Evolutionary conservation across 2,888 invertebrate genomes (phyloP).

Genomic region (Cephus spinipes): DNA sequence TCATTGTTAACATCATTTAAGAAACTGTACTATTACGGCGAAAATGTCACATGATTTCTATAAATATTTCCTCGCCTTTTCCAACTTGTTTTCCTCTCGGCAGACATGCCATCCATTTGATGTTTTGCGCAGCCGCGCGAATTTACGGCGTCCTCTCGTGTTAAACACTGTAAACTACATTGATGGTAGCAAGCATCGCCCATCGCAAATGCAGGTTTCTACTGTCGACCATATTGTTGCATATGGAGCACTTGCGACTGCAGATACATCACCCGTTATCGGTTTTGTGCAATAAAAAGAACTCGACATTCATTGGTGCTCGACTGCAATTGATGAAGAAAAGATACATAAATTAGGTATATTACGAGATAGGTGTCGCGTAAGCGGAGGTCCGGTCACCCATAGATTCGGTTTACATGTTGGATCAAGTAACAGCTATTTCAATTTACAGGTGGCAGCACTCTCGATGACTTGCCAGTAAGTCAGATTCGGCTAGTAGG

Average conservation of each 20-base stretch:
- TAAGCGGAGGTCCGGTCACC: no score
- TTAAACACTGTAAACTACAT: not conserved
- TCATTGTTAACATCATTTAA: not conserved
- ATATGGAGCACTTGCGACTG: not conserved
- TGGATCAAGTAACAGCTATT: not conserved
- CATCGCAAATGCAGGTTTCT: slow-evolving; percentile 2
- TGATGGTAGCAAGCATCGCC: not conserved
- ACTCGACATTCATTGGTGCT: no score
- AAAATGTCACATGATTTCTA: not conserved
- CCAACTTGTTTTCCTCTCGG: slow-evolving; percentile 25
- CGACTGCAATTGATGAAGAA: no score
- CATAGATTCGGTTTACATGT: not conserved
- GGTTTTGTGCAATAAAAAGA: not conserved
- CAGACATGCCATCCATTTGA: slow-evolving; percentile 14
- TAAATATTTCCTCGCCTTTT: slow-evolving; percentile 28
- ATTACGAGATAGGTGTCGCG: no score
- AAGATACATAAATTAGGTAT: no score
- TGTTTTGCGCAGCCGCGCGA: not conserved
- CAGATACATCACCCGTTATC: not conserved
- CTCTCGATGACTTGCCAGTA: not conserved
- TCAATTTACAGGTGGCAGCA: not conserved
- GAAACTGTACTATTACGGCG: not conserved
- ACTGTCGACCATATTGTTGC: not conserved
- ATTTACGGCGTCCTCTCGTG: not conserved
- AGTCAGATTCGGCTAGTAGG: not conserved